Conservation (phyloP, 1,140 invertebrate genomes). For the Papilio machaon region DNA sequence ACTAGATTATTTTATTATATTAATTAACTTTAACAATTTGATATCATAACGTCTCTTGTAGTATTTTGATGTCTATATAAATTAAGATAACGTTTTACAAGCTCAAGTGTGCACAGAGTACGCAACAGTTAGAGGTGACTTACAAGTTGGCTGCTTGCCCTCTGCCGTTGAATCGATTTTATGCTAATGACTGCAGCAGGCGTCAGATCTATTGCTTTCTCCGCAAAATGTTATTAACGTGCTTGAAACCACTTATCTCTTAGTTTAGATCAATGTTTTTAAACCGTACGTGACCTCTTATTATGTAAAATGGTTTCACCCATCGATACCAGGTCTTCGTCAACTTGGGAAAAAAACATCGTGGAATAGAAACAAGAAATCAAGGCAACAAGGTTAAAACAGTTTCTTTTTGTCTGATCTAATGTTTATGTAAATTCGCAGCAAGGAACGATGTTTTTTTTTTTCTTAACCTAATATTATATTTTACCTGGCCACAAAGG, state of each 20-base stretch:
- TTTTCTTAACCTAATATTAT: slow-evolving; percentile 7
- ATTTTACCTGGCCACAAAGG: slow-evolving; percentile 20
- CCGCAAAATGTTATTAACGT: background rate
- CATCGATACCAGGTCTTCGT: too few species aligned
- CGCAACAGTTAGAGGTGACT: slow-evolving; percentile 36
- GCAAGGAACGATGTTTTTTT: background rate
- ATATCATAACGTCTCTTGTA: too few species aligned
- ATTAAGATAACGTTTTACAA: too few species aligned
- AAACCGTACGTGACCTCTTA: too few species aligned
- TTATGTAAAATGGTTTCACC: too few species aligned
- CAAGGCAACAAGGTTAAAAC: background rate
- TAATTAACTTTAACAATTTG: too few species aligned
- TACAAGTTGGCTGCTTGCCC: slow-evolving; percentile 28
- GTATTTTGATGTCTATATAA: too few species aligned
- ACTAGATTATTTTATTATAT: too few species aligned
- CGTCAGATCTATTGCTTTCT: slow-evolving; percentile 36
- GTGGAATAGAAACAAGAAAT: too few species aligned
- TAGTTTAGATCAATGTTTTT: too few species aligned
- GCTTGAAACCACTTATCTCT: too few species aligned
- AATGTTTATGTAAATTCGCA: background rate
- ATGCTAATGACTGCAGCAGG: slow-evolving; percentile 42
- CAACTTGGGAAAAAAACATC: too few species aligned
- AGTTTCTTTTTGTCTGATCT: background rate
- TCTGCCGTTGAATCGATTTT: slow-evolving; percentile 35
- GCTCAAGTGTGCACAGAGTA: background rate